Conservation (phyloP, 2,797 vertebrate genomes). For the Macroramphosus scolopax region DNA sequence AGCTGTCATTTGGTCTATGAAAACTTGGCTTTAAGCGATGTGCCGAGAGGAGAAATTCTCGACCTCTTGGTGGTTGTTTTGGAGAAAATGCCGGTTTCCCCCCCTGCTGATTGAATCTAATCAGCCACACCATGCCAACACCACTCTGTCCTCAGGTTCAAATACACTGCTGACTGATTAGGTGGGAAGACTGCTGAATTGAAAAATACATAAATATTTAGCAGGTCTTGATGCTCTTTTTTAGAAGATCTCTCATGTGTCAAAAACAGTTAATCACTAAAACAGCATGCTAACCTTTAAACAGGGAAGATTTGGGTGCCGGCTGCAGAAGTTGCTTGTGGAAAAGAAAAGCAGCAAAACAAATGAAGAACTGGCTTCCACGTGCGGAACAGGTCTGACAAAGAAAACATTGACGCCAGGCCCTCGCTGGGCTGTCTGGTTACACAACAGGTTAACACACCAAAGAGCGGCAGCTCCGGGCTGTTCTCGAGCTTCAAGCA, state of each 20-base stretch:
- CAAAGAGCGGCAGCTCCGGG: slow-evolving; percentile 45
- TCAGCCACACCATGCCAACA: slow-evolving; percentile 64
- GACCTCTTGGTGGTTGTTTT: slow-evolving; percentile 56
- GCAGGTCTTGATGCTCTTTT: slow-evolving; percentile 20
- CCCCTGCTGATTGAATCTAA: slow-evolving; percentile 77
- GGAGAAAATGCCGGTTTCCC: slow-evolving; percentile 54
- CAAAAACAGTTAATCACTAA: no score
- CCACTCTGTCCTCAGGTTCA: slow-evolving; percentile 47
- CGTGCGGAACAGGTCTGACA: slow-evolving; percentile 58
- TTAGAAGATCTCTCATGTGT: no score
- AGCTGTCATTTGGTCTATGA: slow-evolving; percentile 63
- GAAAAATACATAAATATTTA: slow-evolving; percentile 67
- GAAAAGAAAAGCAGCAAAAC: no score
- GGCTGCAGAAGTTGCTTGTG: no score
- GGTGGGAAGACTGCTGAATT: slow-evolving; percentile 57
- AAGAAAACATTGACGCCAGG: slow-evolving; percentile 60
- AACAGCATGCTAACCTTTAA: no score
- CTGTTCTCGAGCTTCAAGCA: slow-evolving; percentile 48
- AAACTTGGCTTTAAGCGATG: slow-evolving; percentile 72
- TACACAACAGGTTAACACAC: slow-evolving; percentile 68
- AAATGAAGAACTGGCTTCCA: slow-evolving; percentile 59
- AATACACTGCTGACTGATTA: slow-evolving; percentile 67
- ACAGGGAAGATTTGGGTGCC: no score
- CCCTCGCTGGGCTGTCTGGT: slow-evolving; percentile 59
- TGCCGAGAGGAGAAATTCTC: slow-evolving; percentile 48